A percentile compares a stretch with the other conserved stretches of the same genome.
These are phyloP conservation scores for Diploptera punctata DNA, from an alignment of 2,888 invertebrate genomes.

Conservation along the genomic window DNA sequence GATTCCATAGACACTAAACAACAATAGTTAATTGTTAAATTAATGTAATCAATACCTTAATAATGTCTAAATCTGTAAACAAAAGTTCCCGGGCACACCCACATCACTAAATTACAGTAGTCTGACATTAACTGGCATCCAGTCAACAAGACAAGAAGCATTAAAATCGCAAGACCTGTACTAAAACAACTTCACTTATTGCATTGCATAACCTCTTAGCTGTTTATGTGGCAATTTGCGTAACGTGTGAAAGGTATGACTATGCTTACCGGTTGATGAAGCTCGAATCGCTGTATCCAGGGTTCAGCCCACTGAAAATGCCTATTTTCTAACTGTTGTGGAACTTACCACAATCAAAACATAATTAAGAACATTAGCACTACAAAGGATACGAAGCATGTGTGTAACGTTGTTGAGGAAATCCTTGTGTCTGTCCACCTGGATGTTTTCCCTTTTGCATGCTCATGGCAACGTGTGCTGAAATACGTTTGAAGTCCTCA, in stretches of 20 bases:
- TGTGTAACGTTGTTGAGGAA: slow-evolving; percentile 32
- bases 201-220: slow-evolving; percentile 18
- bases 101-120: background rate
- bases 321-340: slow-evolving; percentile 1
- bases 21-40: too few species aligned
- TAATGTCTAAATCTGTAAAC: background rate
- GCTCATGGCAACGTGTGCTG: slow-evolving; percentile 48
- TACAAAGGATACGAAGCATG: slow-evolving; percentile 40
- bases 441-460: slow-evolving; percentile 47
- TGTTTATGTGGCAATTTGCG: slow-evolving; percentile 37
- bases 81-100: slow-evolving; percentile 5
- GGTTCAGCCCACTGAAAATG: slow-evolving; percentile 18
- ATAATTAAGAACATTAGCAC: background rate
- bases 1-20: too few species aligned
- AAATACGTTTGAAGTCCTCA: slow-evolving; percentile 47
- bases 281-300: slow-evolving; percentile 22
- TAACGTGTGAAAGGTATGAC: slow-evolving; percentile 29
- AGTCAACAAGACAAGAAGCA: background rate
- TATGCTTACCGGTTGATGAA: slow-evolving; percentile 26
- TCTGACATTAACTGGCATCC: slow-evolving; percentile 11
- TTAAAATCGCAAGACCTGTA: too few species aligned
- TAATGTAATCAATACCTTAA: too few species aligned
- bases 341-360: slow-evolving; percentile 26
- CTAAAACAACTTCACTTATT: background rate
- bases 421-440: slow-evolving; percentile 41